These are phyloP conservation scores for Formica selysi DNA, from an alignment of 1,140 invertebrate genomes.

Conservation along the genomic window DNA sequence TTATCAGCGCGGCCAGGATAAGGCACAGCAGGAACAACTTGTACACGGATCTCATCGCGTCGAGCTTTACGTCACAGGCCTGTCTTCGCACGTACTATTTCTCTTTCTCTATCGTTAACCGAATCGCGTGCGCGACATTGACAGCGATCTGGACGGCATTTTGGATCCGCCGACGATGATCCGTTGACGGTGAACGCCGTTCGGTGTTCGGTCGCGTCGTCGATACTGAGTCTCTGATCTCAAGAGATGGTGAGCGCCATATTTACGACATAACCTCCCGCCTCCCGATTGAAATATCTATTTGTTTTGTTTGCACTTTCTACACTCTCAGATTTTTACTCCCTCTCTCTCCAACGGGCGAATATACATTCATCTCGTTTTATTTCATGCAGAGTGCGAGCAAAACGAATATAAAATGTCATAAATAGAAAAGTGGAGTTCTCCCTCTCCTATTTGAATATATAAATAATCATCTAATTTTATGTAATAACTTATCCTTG, in stretches of 20 bases:
- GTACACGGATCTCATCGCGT: slow-evolving; percentile 76
- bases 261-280: slow-evolving; percentile 15
- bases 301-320: too few species aligned
- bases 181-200: neutral
- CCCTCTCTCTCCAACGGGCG: too few species aligned
- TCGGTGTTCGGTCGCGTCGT: neutral
- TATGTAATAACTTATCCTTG: too few species aligned
- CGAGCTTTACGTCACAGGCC: neutral
- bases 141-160: slow-evolving; percentile 17
- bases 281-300: neutral
- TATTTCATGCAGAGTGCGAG: too few species aligned
- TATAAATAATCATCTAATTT: too few species aligned
- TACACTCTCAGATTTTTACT: too few species aligned
- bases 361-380: too few species aligned
- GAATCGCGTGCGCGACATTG: neutral
- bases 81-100: too few species aligned
- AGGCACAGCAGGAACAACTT: slow-evolving; percentile 76
- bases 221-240: neutral
- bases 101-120: too few species aligned
- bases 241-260: neutral
- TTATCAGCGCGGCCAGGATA: slow-evolving; percentile 74
- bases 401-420: too few species aligned
- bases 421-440: too few species aligned
- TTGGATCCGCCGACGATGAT: neutral
- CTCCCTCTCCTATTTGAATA: too few species aligned